phyloP scores from a whole-genome alignment of 2,113 vertebrate species.

The Hyaena hyaena region DNA sequence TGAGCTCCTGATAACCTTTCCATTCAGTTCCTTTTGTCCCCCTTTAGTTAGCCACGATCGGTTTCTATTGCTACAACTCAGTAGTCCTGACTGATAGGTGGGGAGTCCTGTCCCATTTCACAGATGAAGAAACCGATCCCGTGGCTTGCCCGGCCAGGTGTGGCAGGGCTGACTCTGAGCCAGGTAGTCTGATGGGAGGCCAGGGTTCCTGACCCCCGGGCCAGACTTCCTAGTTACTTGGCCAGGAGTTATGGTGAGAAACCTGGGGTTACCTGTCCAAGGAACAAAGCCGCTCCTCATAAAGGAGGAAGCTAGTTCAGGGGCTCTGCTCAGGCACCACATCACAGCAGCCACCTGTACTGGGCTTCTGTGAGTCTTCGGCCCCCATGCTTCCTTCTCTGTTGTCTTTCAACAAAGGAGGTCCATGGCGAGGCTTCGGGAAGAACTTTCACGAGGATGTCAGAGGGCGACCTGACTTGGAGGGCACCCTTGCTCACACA shows the following conservation, averaged over 20 bases:
- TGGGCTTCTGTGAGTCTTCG: not conserved
- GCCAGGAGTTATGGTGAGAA: not conserved
- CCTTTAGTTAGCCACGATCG: not conserved
- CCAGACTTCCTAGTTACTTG: not conserved
- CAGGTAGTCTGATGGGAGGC: not conserved
- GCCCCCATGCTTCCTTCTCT: no score
- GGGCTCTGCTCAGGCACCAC: not conserved
- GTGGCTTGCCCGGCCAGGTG: not conserved
- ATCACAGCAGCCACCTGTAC: not conserved
- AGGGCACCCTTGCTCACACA: not conserved
- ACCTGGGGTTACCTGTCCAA: not conserved
- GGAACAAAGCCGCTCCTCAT: not conserved
- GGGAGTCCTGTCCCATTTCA: not conserved
- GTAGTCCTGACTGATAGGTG: not conserved
- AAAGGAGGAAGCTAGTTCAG: not conserved
- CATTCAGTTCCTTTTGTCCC: not conserved
- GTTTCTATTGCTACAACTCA: not conserved
- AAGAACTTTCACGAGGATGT: not conserved
- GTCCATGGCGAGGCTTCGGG: not conserved
- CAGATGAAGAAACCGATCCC: not conserved
- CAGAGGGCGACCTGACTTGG: not conserved
- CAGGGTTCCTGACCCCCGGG: not conserved
- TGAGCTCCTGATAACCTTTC: not conserved
- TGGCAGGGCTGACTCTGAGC: not conserved
- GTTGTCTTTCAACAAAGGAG: not conserved